Evolutionary conservation across 64 coral and sea anemone genomes (phyloP), one percentile per base, ranked within the genome.

Genomic region (Astreopora myriophthalma): DNA sequence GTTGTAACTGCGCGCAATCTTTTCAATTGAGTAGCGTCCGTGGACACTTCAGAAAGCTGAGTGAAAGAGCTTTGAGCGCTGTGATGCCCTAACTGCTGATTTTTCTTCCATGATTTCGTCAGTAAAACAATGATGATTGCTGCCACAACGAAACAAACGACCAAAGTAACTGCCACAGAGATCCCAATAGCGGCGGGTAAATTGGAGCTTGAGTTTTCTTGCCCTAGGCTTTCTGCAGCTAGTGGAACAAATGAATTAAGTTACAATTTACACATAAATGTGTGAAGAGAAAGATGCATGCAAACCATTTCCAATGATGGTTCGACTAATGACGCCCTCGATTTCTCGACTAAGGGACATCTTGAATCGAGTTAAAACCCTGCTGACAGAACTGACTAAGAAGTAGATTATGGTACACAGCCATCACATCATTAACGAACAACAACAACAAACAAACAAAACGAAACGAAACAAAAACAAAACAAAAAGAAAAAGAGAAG

Each of bases 131-230:
- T 72, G 6, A 70, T 31, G 22, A 87, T 10, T 38, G 67, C 38
- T 32, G 67, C 89, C 22, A 91, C 48, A 33, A 91, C 22, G 3
- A 91, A 69, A 34, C 89, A 91, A 17, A 73, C 24, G 1, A 91
- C 3, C 27, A 91, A 91, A 0, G 89, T 91, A 23, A 66, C 76
- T 33, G 48, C 42, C 28, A 91, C 89, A 58, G 89, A 91, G n/a
- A 82, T 52, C 31, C 76, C 89, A 58, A 91, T 83, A 48, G 89
- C 76, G 9, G 65, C 16, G 24, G 75, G 1, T 23, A 73, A 31
- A 8, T 60, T 19, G 23, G 63, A 30, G 46, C 38, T 30, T 6
- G 7, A 17, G 32, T 37, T 73, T 2, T 57, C 48, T 19, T 64
- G 19, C 9, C 31, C 34, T 38, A 31, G 79, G 13, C 0, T 31